Evolutionary conservation across 1,140 invertebrate genomes (phyloP).

Genomic region (Eulimnadia texana): DNA sequence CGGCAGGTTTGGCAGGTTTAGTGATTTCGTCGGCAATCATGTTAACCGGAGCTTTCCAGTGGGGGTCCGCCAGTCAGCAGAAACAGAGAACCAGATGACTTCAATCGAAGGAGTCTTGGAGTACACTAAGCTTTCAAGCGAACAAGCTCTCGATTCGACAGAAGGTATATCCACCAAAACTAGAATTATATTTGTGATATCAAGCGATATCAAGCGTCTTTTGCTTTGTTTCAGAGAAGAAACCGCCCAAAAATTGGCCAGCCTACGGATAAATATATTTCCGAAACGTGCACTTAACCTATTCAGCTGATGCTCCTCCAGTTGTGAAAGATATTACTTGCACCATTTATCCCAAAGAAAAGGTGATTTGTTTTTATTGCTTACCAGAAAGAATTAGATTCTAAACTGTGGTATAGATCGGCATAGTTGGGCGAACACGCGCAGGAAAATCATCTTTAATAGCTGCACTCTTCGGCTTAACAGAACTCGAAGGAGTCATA

Average conservation of each 20-base stretch:
- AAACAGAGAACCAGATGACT: conserved; percentile 32
- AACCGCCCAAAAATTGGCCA: conserved; percentile 41
- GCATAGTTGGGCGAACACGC: conserved; percentile 73
- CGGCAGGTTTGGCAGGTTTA: neutral
- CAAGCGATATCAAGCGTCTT: neutral
- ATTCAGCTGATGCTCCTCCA: conserved; percentile 39
- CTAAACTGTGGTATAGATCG: conserved; percentile 21
- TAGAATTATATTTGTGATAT: neutral
- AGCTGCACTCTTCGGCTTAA: conserved; percentile 59
- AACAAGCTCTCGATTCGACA: conserved; percentile 24
- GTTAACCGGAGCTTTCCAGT: conserved; percentile 49
- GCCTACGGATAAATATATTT: conserved; percentile 49
- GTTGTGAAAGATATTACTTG: conserved; percentile 60
- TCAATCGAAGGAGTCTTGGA: conserved; percentile 36
- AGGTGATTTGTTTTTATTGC: conserved; percentile 24
- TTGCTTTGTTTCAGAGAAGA: conserved; percentile 14
- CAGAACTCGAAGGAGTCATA: conserved; percentile 49
- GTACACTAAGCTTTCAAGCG: conserved; percentile 28
- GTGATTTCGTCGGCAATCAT: conserved; percentile 4
- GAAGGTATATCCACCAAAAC: conserved; percentile 9
- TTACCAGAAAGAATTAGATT: neutral
- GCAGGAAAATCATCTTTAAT: conserved; percentile 85
- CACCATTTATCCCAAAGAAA: conserved; percentile 50
- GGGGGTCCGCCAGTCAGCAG: conserved; percentile 33
- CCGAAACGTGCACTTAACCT: conserved; percentile 45